Percentiles rank a stretch among this genome's conserved stretches.
These are phyloP conservation scores for Danio kyathit DNA, from an alignment of 2,797 vertebrate genomes.

Conservation along the genomic window DNA sequence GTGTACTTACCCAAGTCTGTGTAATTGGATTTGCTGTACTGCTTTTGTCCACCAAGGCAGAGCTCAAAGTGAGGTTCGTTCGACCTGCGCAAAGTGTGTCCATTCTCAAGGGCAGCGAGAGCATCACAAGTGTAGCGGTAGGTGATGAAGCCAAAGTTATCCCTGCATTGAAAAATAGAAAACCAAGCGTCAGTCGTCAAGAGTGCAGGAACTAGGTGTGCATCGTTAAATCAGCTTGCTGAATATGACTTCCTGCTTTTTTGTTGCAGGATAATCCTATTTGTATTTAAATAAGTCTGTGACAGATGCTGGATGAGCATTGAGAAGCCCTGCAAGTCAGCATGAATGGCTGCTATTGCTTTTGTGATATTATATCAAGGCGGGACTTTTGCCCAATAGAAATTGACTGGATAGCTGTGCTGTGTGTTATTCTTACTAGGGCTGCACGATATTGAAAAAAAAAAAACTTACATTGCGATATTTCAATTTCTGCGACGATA, in stretches of 20 bases:
- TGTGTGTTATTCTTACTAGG: no score
- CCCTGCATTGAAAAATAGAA: slow-evolving; percentile 81
- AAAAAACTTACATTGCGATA: no score
- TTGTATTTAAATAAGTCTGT: slow-evolving; percentile 51
- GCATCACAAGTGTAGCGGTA: slow-evolving; percentile 99
- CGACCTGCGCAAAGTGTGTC: slow-evolving; percentile 93
- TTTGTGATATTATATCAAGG: no score
- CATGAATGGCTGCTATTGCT: no score
- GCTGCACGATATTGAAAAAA: no score
- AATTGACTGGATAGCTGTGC: no score
- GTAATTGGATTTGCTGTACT: slow-evolving; percentile 97
- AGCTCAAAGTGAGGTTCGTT: slow-evolving; percentile 96
- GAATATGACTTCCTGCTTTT: slow-evolving; percentile 55
- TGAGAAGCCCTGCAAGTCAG: slow-evolving; percentile 40
- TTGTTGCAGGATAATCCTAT: slow-evolving; percentile 45
- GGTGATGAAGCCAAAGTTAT: slow-evolving; percentile 99
- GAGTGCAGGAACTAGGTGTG: not conserved
- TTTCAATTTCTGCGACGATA: no score
- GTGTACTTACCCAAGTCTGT: slow-evolving; percentile 95
- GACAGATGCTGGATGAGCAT: not conserved
- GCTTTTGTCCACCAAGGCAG: slow-evolving; percentile 96
- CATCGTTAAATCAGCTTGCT: not conserved
- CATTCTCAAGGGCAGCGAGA: slow-evolving; percentile 97
- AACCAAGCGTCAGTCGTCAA: slow-evolving; percentile 60
- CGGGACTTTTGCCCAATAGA: no score